Evolutionary conservation across 2,888 invertebrate species (phyloP).

Genomic region (Brachycybe producta): DNA sequence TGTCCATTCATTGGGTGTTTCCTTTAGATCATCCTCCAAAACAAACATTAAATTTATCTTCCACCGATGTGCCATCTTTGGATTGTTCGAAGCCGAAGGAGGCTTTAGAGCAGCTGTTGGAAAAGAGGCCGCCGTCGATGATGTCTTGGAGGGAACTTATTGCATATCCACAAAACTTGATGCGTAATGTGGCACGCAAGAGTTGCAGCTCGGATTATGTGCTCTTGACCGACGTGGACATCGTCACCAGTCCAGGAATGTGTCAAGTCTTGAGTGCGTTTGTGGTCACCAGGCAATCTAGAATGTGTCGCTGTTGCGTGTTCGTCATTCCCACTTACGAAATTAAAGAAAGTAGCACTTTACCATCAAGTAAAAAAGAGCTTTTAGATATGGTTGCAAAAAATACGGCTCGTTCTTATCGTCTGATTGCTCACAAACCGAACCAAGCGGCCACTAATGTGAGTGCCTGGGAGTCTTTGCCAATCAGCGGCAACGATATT

Average conservation of each 20-base stretch:
- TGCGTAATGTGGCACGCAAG: constrained; percentile 71
- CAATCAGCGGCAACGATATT: constrained; percentile 11
- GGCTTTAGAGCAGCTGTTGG: constrained; percentile 43
- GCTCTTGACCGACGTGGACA: constrained; percentile 76
- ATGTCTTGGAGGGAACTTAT: constrained; percentile 58
- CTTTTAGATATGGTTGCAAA: constrained; percentile 59
- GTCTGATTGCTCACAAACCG: constrained; percentile 79
- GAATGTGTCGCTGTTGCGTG: constrained; percentile 47
- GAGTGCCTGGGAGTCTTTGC: constrained; percentile 46
- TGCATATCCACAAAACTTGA: constrained; percentile 77
- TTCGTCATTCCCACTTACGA: constrained; percentile 85
- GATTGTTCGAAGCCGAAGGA: constrained; percentile 33
- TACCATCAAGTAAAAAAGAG: constrained; percentile 65
- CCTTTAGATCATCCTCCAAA: constrained; percentile 46
- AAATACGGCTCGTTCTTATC: constrained; percentile 73
- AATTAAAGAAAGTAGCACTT: constrained; percentile 57
- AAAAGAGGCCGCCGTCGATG: constrained; percentile 47
- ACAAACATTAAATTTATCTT: constrained; percentile 43
- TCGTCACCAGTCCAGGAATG: constrained; percentile 64
- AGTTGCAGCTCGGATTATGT: constrained; percentile 61
- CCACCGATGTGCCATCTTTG: constrained; percentile 70
- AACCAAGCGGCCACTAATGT: constrained; percentile 87
- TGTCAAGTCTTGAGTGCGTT: constrained; percentile 39
- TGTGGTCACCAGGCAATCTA: background rate
- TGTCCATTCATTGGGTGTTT: constrained; percentile 64